Evolutionary conservation across 2,797 vertebrate species (phyloP), one percentile per base, ranked within the genome.

Genomic region (Gephyroberyx darwinii): DNA sequence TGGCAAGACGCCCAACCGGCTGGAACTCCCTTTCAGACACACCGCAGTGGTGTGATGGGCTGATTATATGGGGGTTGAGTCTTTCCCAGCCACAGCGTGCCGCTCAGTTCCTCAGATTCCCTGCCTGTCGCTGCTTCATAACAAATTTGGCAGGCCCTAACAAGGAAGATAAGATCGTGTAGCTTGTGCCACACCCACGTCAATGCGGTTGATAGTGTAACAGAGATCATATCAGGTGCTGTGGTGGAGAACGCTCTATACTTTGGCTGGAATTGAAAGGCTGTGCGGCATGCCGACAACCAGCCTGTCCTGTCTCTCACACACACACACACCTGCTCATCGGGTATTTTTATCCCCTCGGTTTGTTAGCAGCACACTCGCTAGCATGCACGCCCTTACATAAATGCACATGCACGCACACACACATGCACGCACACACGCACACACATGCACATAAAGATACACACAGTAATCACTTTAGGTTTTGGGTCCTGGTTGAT

Each of bases 181-280:
- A 60, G 60, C 65, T 74, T 77, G 45, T 77, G 52, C 55, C 22
- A 5, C 59, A 58, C 12, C 43, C 73, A 53, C 9, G 41, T 20
- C 39, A 58, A 45, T 48, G 53, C 45, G 56, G 63, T 65, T 53
- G 63, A 79, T 65, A 56, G 20, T 78, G 54, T 79, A 64, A 80
- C 79, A 45, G 65, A 0, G 70, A 86, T 85, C 62, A 71, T 87
- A 83, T 91, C 83, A 57, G 58, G 4, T 58, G 55, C 35, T 61
- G 53, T 5, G 5, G 82, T 37, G 52, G 58, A 69, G 52, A 74
- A 58, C 66, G 76, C 71, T 77, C 69, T 26, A 51, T 51, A 57
- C 37, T 80, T 84, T 91, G 86, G 86, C 80, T 71, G 35, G 55
- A 13, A 69, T 69, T 85, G 51, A 89, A 71, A 85, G 75, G 64